Conservation (phyloP, 1,140 invertebrate genomes). For the Drosophila nasuta region DNA sequence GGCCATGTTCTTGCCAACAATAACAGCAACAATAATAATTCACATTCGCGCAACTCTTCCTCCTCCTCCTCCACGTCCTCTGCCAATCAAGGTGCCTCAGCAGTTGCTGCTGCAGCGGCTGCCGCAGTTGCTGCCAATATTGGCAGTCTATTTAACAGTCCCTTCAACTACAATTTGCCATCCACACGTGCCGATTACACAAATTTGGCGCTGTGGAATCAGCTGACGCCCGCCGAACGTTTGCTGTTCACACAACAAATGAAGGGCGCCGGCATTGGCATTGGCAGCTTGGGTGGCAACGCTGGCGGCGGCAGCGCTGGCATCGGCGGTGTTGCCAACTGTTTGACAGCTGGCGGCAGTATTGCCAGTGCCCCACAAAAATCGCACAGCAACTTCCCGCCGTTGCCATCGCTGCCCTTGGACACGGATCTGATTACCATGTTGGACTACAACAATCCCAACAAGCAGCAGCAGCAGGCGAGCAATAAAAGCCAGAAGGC, state of each 20-base stretch:
- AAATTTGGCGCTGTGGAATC: conserved; percentile 81
- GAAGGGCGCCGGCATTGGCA: conserved; percentile 43
- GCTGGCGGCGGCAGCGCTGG: background rate
- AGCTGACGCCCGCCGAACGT: conserved; percentile 69
- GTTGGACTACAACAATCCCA: conserved; percentile 81
- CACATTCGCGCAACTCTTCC: conserved; percentile 28
- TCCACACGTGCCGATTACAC: conserved; percentile 71
- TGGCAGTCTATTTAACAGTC: conserved; percentile 52
- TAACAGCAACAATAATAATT: conserved; percentile 36
- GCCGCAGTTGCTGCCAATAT: conserved; percentile 66
- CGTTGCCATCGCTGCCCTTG: conserved; percentile 72
- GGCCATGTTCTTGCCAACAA: conserved; percentile 52
- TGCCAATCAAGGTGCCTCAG: conserved; percentile 34
- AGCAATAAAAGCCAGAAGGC: conserved; percentile 14
- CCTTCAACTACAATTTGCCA: conserved; percentile 77
- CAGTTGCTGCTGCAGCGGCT: conserved; percentile 35
- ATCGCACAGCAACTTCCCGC: conserved; percentile 44
- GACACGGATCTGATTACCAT: conserved; percentile 82
- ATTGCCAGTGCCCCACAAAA: conserved; percentile 25
- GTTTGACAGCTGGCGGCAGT: background rate
- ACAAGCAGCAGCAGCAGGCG: conserved; percentile 47
- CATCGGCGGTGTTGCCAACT: conserved; percentile 7
- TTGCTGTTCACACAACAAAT: conserved; percentile 77
- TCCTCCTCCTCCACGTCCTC: conserved; percentile 24
- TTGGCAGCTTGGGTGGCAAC: background rate